A percentile compares a stretch with the other conserved stretches of the same genome.
Evolutionary conservation across 2,797 vertebrate species (phyloP).

Genomic region (Cryptoblepharus egeriae): DNA sequence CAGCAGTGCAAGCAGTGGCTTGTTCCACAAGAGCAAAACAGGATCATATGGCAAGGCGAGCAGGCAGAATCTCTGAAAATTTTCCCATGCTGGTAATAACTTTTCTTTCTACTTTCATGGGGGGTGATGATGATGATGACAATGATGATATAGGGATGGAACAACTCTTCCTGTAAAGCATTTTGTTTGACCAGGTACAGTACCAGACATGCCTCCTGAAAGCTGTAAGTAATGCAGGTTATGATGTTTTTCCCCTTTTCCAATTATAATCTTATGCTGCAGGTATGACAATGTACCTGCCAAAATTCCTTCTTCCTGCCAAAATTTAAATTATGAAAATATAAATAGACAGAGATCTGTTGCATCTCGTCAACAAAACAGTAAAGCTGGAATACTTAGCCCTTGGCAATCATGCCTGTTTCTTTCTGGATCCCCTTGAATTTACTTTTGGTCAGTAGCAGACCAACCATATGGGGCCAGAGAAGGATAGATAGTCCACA

Average conservation of each 20-base stretch:
- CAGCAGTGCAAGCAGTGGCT: background rate
- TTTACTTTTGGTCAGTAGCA: too few species aligned
- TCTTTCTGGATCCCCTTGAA: too few species aligned
- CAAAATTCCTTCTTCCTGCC: too few species aligned
- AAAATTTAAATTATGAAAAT: too few species aligned
- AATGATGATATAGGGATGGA: too few species aligned
- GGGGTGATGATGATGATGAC: too few species aligned
- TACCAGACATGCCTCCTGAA: background rate
- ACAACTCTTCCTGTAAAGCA: background rate
- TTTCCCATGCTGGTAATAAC: background rate
- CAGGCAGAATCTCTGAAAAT: background rate
- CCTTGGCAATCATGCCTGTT: too few species aligned
- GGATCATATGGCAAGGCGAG: background rate
- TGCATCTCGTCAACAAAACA: background rate
- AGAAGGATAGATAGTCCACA: too few species aligned
- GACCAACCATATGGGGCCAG: too few species aligned
- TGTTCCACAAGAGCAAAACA: background rate
- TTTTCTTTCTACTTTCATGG: too few species aligned
- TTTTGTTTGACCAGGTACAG: background rate
- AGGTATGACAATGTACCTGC: too few species aligned
- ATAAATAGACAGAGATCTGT: background rate
- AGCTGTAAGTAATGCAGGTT: background rate
- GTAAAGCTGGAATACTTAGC: background rate
- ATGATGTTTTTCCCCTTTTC: too few species aligned
- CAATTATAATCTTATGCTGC: background rate